These are phyloP conservation scores for Meghimatium bilineatum DNA, from an alignment of 2,888 invertebrate genomes.

Conservation along the genomic window DNA sequence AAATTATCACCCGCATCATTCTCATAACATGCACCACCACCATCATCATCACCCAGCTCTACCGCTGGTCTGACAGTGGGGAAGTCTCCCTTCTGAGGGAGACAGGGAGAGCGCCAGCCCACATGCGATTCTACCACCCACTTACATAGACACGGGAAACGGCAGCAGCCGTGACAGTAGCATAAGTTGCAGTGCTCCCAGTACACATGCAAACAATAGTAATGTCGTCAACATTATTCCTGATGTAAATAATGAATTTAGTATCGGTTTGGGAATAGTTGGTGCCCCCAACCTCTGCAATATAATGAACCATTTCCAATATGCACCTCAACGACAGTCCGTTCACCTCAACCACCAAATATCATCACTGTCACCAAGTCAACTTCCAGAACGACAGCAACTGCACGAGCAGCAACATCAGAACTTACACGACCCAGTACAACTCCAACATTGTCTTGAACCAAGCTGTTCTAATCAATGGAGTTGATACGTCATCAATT, in stretches of 20 bases:
- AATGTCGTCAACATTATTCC: neutral
- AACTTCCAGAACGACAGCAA: neutral
- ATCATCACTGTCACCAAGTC: neutral
- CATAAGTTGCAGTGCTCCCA: conserved; percentile 11
- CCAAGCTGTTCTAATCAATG: conserved; percentile 5
- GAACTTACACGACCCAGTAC: neutral
- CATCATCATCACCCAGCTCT: conserved; percentile 36
- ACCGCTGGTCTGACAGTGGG: conserved; percentile 45
- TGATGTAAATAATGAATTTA: neutral
- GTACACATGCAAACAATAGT: neutral
- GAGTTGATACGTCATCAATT: no score
- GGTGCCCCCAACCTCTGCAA: neutral
- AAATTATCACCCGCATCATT: conserved; percentile 38
- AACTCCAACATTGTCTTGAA: neutral
- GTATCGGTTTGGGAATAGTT: conserved; percentile 5
- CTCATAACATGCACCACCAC: conserved; percentile 41
- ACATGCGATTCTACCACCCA: conserved; percentile 16
- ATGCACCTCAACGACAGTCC: conserved; percentile 6
- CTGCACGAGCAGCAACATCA: conserved; percentile 17
- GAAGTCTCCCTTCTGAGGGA: conserved; percentile 32
- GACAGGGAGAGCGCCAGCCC: conserved; percentile 35
- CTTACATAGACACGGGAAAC: conserved; percentile 17
- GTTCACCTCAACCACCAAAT: conserved; percentile 23
- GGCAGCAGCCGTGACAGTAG: conserved; percentile 36
- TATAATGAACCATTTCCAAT: conserved; percentile 24